Evolutionary conservation across 2,888 invertebrate species (phyloP), one percentile per base, ranked within the genome.

Genomic region (Dolichopus griseipennis): DNA sequence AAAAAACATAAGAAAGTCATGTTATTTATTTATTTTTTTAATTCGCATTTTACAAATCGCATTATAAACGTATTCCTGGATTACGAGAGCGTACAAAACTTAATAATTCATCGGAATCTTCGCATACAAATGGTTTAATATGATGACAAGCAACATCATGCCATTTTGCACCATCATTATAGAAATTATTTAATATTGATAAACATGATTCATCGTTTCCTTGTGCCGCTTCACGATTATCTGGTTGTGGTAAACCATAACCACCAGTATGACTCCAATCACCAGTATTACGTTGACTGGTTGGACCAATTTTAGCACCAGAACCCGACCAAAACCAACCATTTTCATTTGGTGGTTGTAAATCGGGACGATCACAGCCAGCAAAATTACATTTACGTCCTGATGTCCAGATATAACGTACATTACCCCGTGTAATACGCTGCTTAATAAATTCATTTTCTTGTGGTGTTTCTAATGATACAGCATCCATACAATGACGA

Each of bases 281-380:
- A 61, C 94, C 94, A 70, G 93, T 90, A 82, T 92, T 93, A 72
- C 93, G 87, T 80, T 93, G 92, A 43, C 90, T 89, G 68, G 94
- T 94, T 70, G 93, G 88, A 65, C 94, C 93, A 78, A 94, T 92
- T 84, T 94, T 94, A 71, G 91, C 93, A 41, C 94, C 94, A 10
- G 93, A 93, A 72, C 93, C 94, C 8, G 92, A 93, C 94, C 94
- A 95, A 86, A 95, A 95, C 94, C 94, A 95, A 68, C 92, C 92
- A 81, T 92, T 91, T 73, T 91, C 86, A 78, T 90, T 91, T 70
- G 91, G 87, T n/a, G 92, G 92, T 82, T 91, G 91, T 75, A 92
- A 83, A 81, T 92, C 92, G 65, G 88, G 82, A 68, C 92, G 85
- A 82, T 91, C 91, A 80, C 92, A 95, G 62, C 94, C 94, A 70